Base-by-base conservation (phyloP, 64 coral and sea anemone genomes). In the Catalaphyllia jardinei region DNA sequence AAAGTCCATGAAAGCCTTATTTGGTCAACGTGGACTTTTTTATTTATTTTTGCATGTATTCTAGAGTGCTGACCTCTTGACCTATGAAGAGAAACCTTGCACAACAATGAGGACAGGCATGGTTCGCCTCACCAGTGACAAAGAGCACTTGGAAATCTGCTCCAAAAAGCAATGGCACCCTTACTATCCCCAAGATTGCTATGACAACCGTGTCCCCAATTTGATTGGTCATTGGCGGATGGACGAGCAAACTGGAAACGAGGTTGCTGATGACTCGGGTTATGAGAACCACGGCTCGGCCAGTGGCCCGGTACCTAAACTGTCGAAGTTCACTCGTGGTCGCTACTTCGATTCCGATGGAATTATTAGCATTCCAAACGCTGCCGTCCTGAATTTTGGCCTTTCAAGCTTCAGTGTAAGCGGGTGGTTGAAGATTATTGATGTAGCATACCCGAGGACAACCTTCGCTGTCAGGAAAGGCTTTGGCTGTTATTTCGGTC, bases 391-490 rank as follows among this genome's bases (percentile, higher is more conserved):
- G 25, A 89, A 94, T 72, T 89, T 94, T 77, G 87, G 60, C 17
- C 20, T 20, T 19, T 63, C 75, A 76, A 94, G 92, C 88, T 93
- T 93, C 17, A 87, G 78, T 8, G 79, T 93, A 33, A 60, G 55
- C 50, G 92, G 92, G 19, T 93, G 92, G 92, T 42, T 52, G n/a
- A 94, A 94, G 35, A 77, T 89, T 46, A 12, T 86, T 16, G 78
- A 94, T 42, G 87, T 89, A 2, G 86, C 12, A 12, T 93, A 93
- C 31, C 91, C 91, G 13, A 25, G 65, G 73, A 88, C 91, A 69
- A 92, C 91, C 30, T 92, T 93, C 14, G 92, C 92, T 52, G 79
- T 93, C 7, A 88, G 60, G 57, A 93, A 93, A 88, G 91, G 91
- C 9, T 88, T 60, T 49, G 91, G 91, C 29, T 92, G 91, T 52